Conservation (phyloP, 2,797 vertebrate genomes). For the Myiotriccus ornatus region DNA sequence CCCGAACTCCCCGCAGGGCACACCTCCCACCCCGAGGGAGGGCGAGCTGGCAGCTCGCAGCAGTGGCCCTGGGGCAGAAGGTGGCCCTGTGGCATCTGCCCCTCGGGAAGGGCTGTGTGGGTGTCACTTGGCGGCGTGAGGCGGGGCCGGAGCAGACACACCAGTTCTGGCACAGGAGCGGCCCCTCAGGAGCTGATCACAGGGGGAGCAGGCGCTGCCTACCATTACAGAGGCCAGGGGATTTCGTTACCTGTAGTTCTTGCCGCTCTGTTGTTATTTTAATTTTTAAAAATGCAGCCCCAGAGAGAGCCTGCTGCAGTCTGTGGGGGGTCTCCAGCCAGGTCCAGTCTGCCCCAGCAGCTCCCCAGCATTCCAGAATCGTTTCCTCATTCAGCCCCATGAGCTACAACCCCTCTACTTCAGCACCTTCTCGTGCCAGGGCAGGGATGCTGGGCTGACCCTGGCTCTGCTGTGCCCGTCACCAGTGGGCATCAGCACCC, state of each 20-base stretch:
- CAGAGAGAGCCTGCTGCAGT: not conserved
- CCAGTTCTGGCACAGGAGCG: accelerated
- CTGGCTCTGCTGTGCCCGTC: not conserved
- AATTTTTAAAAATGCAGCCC: not conserved
- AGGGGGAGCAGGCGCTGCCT: accelerated
- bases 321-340: not conserved
- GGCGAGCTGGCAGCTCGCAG: not conserved
- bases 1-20: not conserved
- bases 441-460: not conserved
- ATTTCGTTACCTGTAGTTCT: not conserved
- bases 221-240: not conserved
- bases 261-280: not conserved
- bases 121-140: not conserved
- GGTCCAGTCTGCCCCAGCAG: not conserved
- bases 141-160: accelerated
- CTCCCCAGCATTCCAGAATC: not conserved
- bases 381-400: not conserved
- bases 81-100: not conserved
- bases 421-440: not conserved
- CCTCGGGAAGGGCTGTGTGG: accelerated
- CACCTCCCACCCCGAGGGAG: not conserved
- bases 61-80: not conserved
- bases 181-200: not conserved
- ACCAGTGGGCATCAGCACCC: not conserved
- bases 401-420: not conserved